A percentile compares a stretch with the other conserved stretches of the same genome.
These are phyloP conservation scores for Sula dactylatra DNA, from an alignment of 2,113 vertebrate species.

Conservation along the genomic window DNA sequence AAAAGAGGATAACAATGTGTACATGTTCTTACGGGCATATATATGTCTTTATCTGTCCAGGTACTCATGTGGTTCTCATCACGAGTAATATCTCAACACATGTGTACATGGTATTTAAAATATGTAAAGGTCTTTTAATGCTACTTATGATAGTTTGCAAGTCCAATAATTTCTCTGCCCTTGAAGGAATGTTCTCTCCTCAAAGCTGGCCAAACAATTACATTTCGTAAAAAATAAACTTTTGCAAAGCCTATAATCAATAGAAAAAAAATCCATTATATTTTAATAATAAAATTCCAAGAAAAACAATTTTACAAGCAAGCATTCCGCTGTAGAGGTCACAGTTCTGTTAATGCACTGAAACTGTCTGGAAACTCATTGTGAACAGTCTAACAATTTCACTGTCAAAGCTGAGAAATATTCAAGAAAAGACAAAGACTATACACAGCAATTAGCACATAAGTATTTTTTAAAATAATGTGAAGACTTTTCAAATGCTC, in stretches of 20 bases:
- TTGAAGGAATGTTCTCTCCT: slow-evolving; percentile 38
- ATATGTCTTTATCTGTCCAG: neutral
- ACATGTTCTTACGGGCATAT: neutral
- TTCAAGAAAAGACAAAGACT: neutral
- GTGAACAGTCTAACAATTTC: neutral
- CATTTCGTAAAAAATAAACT: slow-evolving; percentile 43
- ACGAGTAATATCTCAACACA: neutral
- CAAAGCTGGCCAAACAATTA: slow-evolving; percentile 19
- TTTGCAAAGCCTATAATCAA: slow-evolving; percentile 45
- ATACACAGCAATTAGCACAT: neutral
- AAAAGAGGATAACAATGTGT: neutral
- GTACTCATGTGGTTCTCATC: neutral
- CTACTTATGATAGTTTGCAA: neutral
- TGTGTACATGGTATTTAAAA: neutral
- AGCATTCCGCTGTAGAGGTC: slow-evolving; percentile 23
- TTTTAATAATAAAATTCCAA: slow-evolving; percentile 45
- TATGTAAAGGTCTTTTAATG: neutral
- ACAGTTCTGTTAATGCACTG: neutral
- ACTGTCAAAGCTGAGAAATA: slow-evolving; percentile 2
- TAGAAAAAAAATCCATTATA: neutral
- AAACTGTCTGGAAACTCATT: neutral
- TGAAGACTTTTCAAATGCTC: neutral
- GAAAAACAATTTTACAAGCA: slow-evolving; percentile 42
- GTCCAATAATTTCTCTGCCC: neutral
- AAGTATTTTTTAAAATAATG: neutral